Evolutionary conservation across 2,888 invertebrate genomes (phyloP), one percentile per base, ranked within the genome.

Genomic region (Resseliella maxima): DNA sequence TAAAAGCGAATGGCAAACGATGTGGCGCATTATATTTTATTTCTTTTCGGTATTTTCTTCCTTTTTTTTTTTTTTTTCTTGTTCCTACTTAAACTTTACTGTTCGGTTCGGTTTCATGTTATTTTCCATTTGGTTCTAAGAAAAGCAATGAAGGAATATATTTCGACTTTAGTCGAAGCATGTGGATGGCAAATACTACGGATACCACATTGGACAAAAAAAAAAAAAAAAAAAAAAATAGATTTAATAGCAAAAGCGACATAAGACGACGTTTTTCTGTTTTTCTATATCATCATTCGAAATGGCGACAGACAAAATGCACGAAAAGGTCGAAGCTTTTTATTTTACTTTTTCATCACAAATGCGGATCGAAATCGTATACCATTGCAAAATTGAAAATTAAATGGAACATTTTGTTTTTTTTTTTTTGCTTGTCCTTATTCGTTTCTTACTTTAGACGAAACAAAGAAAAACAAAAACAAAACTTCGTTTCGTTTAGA

Each of bases 1-100:
- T 72, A 72, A 72, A 72, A 10, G 31, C 27, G 72, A 72, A 72
- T 72, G 31, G 72, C 27, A 72, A 72, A 72, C 31, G 72, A 72
- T 72, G 35, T 72, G 72, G 31, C 72, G 31, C 72, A 72, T 31
- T 31, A 72, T 72, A 72, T 72, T 72, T 72, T 59, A 59, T 59
- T 59, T 27, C 59, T 24, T 27, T 59, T 59, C 15, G 1, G 6
- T 50, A 8, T 50, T 50, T 50, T 18, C 18, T 18, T 50, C 46
- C 6, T 41, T 41, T 41, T 41, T 41, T 41, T 41, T 41, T 12
- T 41, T 41, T 12, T 5, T 41, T 41, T 41, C 12, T 41, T 41
- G n/a, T n/a, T n/a, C n/a, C n/a, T n/a, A n/a, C n/a, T n/a, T n/a
- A n/a, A n/a, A n/a, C 41, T 5, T 41, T 41, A 12, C 12, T 41